Percentiles rank a stretch among this genome's conserved stretches.
These are phyloP conservation scores for Macrocentrus cingulum DNA, from an alignment of 1,140 invertebrate species.

Conservation along the genomic window DNA sequence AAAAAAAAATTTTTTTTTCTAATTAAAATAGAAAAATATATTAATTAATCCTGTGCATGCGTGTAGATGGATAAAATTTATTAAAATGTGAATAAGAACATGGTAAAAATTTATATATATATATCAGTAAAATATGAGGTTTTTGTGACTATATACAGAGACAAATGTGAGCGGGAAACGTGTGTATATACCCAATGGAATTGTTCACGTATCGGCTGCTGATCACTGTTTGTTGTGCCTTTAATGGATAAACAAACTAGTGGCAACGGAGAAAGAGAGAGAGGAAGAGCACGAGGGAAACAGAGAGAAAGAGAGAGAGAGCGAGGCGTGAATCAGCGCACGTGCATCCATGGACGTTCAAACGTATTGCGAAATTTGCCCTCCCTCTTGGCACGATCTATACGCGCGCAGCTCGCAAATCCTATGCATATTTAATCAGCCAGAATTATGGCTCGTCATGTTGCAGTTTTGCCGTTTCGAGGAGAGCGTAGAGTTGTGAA, in stretches of 20 bases:
- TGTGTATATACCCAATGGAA: constrained; percentile 31
- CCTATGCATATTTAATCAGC: constrained; percentile 51
- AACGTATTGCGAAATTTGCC: too few species aligned
- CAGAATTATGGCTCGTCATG: constrained; percentile 51
- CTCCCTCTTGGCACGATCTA: constrained; percentile 10
- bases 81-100: too few species aligned
- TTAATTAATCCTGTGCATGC: too few species aligned
- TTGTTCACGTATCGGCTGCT: constrained; percentile 31
- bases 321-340: too few species aligned
- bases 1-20: too few species aligned
- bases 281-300: not conserved
- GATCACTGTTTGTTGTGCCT: constrained; percentile 46
- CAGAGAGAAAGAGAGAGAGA: too few species aligned
- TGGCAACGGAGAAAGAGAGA: constrained; percentile 5
- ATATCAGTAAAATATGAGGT: not conserved
- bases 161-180: not conserved
- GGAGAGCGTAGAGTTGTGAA: not conserved
- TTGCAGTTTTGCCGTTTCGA: constrained; percentile 40
- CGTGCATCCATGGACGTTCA: too few species aligned
- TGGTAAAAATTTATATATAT: too few species aligned
- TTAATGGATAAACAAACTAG: constrained; percentile 47
- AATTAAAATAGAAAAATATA: too few species aligned
- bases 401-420: constrained; percentile 34
- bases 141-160: constrained; percentile 1
- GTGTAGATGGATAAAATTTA: too few species aligned